phyloP scores from a whole-genome alignment of 2,888 invertebrate genomes.

The Microchrysa polita region DNA sequence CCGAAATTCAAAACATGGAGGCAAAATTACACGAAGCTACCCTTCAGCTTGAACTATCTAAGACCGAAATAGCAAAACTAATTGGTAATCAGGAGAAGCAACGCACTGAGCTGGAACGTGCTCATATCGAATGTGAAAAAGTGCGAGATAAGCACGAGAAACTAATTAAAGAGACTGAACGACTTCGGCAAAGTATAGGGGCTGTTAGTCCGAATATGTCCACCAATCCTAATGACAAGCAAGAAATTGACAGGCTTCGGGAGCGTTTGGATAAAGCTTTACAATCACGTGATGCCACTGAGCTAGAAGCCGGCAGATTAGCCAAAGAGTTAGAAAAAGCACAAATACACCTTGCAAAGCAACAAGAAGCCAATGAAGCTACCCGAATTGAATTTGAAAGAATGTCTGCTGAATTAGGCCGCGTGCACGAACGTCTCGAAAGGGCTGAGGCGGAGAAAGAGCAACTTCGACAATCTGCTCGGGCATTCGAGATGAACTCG shows the following conservation, averaged over 20 bases:
- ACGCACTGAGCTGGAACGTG: constrained; percentile 80
- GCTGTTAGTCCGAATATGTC: constrained; percentile 65
- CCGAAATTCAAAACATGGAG: constrained; percentile 80
- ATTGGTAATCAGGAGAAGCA: constrained; percentile 81
- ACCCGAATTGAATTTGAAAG: constrained; percentile 86
- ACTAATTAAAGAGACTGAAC: constrained; percentile 72
- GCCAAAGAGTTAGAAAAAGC: constrained; percentile 88
- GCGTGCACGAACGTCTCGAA: constrained; percentile 83
- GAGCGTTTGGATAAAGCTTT: constrained; percentile 89
- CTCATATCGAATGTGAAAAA: constrained; percentile 90
- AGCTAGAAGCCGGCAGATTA: constrained; percentile 84
- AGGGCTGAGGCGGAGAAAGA: constrained; percentile 81
- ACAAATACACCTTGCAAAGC: constrained; percentile 83
- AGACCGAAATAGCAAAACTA: constrained; percentile 80
- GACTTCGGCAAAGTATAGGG: constrained; percentile 66
- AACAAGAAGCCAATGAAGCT: constrained; percentile 83
- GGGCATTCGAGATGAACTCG: constrained; percentile 80
- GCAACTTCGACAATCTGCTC: constrained; percentile 77
- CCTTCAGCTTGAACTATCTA: constrained; percentile 81
- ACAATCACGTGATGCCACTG: constrained; percentile 77
- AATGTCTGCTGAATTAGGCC: constrained; percentile 81
- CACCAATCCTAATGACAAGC: constrained; percentile 71
- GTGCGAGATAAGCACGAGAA: constrained; percentile 87
- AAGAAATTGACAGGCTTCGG: constrained; percentile 84
- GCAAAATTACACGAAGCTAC: constrained; percentile 80